Conservation (phyloP, 2,888 invertebrate genomes). For the Coleophora flavipennella region DNA sequence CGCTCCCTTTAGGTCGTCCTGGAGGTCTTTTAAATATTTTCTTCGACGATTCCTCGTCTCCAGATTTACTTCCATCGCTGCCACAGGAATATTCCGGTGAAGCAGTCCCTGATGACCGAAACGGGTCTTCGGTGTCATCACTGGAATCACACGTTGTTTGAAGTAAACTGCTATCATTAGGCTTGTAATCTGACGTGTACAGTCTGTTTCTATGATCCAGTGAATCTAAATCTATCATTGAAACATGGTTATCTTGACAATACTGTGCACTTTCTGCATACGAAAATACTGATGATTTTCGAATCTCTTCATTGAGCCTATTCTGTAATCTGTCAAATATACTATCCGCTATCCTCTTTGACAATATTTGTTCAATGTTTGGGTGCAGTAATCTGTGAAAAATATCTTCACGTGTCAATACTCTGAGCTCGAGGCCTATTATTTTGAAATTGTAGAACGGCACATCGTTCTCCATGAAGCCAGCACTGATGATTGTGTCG, state of each 20-base stretch:
- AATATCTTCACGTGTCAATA: constrained; percentile 50
- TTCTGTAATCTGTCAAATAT: constrained; percentile 51
- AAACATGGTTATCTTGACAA: constrained; percentile 38
- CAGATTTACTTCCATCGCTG: constrained; percentile 58
- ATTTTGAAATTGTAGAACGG: constrained; percentile 58
- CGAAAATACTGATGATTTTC: constrained; percentile 43
- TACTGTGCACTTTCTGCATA: constrained; percentile 48
- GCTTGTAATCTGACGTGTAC: constrained; percentile 47
- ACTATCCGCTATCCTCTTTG: constrained; percentile 43
- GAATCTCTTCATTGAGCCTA: constrained; percentile 43
- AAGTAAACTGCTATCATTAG: constrained; percentile 38
- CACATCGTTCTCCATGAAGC: constrained; percentile 52
- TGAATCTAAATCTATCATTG: constrained; percentile 52
- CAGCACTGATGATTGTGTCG: constrained; percentile 44
- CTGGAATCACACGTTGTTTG: constrained; percentile 48
- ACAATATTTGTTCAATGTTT: constrained; percentile 35
- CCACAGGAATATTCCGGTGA: constrained; percentile 55
- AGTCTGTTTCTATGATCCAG: constrained; percentile 43
- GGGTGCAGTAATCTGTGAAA: constrained; percentile 44
- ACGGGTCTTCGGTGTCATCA: constrained; percentile 54
- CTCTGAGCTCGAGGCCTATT: constrained; percentile 44
- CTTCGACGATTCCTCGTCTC: constrained; percentile 61
- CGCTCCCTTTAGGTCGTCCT: constrained; percentile 69
- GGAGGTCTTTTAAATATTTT: constrained; percentile 66
- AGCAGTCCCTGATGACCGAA: constrained; percentile 47